Evolutionary conservation across 2,797 vertebrate genomes (phyloP).

Genomic region (Sebastes hubbsi): DNA sequence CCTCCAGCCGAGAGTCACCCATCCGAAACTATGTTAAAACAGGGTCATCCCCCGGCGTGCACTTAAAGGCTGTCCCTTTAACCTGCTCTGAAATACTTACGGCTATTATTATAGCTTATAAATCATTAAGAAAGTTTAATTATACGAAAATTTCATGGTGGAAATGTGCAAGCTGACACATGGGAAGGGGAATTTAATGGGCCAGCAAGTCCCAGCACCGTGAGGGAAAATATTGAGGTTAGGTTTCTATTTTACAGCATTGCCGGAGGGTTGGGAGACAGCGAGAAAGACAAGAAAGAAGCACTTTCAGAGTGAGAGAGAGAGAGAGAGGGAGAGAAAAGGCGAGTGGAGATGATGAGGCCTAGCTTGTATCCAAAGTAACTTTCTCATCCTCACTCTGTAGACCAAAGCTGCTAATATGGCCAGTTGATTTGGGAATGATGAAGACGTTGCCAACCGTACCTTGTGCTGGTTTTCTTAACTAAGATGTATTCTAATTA

Average conservation of each 20-base stretch:
- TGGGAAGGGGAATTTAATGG: conserved; percentile 88
- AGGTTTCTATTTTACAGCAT: conserved; percentile 86
- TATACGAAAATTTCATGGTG: conserved; percentile 85
- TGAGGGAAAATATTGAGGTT: conserved; percentile 88
- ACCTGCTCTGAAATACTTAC: conserved; percentile 87
- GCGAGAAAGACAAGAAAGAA: conserved; percentile 69
- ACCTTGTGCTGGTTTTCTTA: conserved; percentile 66
- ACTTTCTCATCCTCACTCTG: conserved; percentile 56
- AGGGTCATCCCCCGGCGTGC: conserved; percentile 83
- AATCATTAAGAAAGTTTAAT: conserved; percentile 91
- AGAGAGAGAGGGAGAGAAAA: conserved; percentile 36
- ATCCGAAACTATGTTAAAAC: conserved; percentile 87
- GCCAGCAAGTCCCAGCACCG: conserved; percentile 86
- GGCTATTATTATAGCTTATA: conserved; percentile 89
- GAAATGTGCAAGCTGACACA: conserved; percentile 86
- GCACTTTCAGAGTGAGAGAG: conserved; percentile 50
- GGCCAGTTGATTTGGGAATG: conserved; percentile 60
- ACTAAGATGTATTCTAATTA: conserved; percentile 77
- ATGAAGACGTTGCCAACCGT: conserved; percentile 60
- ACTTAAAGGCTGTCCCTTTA: conserved; percentile 86
- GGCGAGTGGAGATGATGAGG: conserved; percentile 39
- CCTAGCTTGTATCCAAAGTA: conserved; percentile 46
- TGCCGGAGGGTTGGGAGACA: conserved; percentile 80
- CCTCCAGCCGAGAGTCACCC: conserved; percentile 79
- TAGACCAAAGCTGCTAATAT: conserved; percentile 59